phyloP scores from a whole-genome alignment of 2,888 invertebrate species.

The Uropetala carovei region DNA sequence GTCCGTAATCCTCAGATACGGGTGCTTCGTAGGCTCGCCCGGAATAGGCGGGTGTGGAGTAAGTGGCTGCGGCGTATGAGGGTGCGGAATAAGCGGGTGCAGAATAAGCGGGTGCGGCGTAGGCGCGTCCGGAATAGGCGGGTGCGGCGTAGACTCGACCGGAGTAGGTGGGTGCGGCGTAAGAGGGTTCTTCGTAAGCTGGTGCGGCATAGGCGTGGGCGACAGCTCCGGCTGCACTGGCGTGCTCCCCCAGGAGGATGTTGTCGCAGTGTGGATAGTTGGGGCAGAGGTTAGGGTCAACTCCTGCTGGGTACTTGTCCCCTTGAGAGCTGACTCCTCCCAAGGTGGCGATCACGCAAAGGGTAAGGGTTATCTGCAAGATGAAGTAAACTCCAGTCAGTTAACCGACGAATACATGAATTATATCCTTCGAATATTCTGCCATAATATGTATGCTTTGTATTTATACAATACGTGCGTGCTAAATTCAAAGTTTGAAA shows the following conservation, averaged over 20 bases:
- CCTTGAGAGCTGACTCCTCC: not conserved
- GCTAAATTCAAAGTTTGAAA: too few relatives aligned
- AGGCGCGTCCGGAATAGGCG: not conserved
- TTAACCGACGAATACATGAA: not conserved
- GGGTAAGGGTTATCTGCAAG: not conserved
- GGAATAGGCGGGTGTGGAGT: too few relatives aligned
- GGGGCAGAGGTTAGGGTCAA: not conserved
- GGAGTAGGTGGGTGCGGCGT: not conserved
- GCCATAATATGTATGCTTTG: too few relatives aligned
- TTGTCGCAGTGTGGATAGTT: slow-evolving; percentile 40
- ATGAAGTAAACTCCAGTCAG: not conserved
- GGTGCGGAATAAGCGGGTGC: not conserved
- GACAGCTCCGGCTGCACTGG: not conserved
- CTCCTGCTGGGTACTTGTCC: slow-evolving; percentile 14
- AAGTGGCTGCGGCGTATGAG: not conserved
- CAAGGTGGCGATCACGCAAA: not conserved
- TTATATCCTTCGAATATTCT: not conserved
- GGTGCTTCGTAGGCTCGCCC: not conserved
- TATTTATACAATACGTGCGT: too few relatives aligned
- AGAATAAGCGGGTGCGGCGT: not conserved
- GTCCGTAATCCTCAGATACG: not conserved
- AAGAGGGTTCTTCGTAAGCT: not conserved
- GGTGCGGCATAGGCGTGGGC: not conserved
- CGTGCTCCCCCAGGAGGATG: not conserved
- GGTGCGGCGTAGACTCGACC: not conserved